Base-by-base conservation (phyloP, 2,113 vertebrate species). In the Odontesthes bonariensis region DNA sequence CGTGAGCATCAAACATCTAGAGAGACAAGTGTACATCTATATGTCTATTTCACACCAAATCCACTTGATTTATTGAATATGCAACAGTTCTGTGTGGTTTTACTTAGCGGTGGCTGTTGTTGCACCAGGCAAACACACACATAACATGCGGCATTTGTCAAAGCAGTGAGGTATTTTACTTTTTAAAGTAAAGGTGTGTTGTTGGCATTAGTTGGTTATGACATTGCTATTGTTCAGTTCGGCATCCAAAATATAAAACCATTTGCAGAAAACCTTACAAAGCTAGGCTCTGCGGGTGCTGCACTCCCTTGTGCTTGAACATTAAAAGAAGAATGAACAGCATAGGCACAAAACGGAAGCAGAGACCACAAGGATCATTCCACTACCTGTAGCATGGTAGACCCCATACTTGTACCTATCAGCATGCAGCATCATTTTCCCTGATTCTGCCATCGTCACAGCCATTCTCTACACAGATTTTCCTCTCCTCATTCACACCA, bases 351-450 rank as follows among this genome's bases (percentile, higher is more conserved):
- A 47, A 73, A 60, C 51, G 22, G 54, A 61, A 38, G 65, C 13
- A 7, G n/a, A 16, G 54, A 22, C 51, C 33, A 42, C 6, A 51
- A 65, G 65, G 27, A 57, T 58, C 65, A 54, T 31, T 35, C 11
- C 2, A 20, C 35, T 62, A 27, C 11, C 52, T 42, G 40, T 38
- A n/a, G 46, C 14, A 49, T 49, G 0, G 19, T 19, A 49, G 46
- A 67, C 32, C 13, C 56, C 16, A 19, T 62, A 12, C n/a, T 46
- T 23, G 12, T 3, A 23, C 54, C 27, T 8, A 35, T 76, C 38
- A 69, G 60, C 59, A 51, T 70, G 76, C 47, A 78, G n/a, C 35
- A 65, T 69, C 1, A 52, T 60, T 64, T 47, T 31, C 40, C 54
- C 56, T 63, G 56, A 70, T 75, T 79, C 59, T 55, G 19, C 70